Base-by-base conservation (phyloP, 2,888 invertebrate species). In the Dendrolimus pini region DNA sequence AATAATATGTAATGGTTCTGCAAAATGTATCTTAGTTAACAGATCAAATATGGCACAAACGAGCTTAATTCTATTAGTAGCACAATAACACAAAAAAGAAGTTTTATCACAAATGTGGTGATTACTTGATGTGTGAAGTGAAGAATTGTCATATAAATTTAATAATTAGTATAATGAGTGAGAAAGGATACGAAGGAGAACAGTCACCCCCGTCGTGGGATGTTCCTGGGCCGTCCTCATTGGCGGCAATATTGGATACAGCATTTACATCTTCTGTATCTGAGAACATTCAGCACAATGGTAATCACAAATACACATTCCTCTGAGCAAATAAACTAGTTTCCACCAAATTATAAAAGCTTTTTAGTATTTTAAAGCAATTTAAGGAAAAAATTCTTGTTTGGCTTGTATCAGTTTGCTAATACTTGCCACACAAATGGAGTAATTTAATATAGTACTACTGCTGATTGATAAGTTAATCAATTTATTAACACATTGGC, bases 231-330 rank as follows among this genome's bases (percentile, higher is more conserved):
- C 87, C 86, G 58, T 88, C 93, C 57, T 93, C 93, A 9, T 72
- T 94, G 65, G 93, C 92, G 57, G 93, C 93, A 76, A 93, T 94
- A 74, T 87, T 93, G 65, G 93, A 93, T 74, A 92, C 93, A 61
- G 93, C 93, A 61, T 93, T 93, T 74, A 90, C 93, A 62, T 92
- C 93, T 61, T 89, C 92, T 59, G 89, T 91, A 55, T 80, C 83
- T 63, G 86, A 86, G 62, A 81, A 69, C 69, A 84, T 77, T 65
- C 75, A 78, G 57, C 81, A 81, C 68, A 85, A 80, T 80, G 89
- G 89, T 89, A 81, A 65, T 56, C 9, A 47, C 10, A 47, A 47
- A 47, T 47, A 47, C 9, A 47, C 3, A 12, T 47, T 47, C 9
- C 47, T 10, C 47, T 12, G 12, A 10, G 3, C 47, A 0, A 30